A percentile compares a stretch with the other conserved stretches of the same genome.
Conservation (phyloP, 2,797 vertebrate species). For the Hemibagrus guttatus region DNA sequence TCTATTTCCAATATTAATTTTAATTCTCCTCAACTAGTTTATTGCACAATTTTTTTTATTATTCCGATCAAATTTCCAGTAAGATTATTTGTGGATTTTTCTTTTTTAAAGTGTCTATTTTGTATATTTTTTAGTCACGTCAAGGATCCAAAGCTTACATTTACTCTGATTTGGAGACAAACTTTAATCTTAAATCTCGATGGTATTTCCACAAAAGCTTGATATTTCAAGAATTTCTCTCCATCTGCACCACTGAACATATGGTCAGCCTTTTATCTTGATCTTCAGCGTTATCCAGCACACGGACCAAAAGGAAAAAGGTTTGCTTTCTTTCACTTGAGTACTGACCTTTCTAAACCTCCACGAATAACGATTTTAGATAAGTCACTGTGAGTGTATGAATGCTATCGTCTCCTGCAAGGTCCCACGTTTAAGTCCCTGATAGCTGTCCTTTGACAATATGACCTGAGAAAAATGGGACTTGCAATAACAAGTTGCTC, state of each 20-base stretch:
- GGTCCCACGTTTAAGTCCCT: conserved; percentile 47
- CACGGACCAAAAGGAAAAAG: conserved; percentile 59
- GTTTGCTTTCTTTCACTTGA: conserved; percentile 61
- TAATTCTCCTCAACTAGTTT: too few species aligned
- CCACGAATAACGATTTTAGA: conserved; percentile 63
- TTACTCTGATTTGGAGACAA: background rate
- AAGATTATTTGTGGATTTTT: background rate
- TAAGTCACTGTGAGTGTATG: conserved; percentile 56
- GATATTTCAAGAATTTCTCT: conserved; percentile 10
- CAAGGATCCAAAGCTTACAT: background rate
- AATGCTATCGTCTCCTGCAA: conserved; percentile 64
- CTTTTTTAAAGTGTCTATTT: background rate
- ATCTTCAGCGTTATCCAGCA: conserved; percentile 59
- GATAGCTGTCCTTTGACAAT: conserved; percentile 36
- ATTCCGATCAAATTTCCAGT: background rate
- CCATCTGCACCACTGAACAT: conserved; percentile 16
- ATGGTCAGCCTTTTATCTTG: conserved; percentile 53
- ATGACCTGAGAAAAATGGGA: conserved; percentile 19
- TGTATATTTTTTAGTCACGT: background rate
- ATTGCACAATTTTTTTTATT: background rate
- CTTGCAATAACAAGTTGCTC: conserved; percentile 16
- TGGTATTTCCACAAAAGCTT: background rate
- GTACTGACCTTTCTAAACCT: conserved; percentile 67
- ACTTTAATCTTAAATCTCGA: background rate
- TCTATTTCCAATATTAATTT: too few species aligned